Base-by-base conservation (phyloP, 2,113 vertebrate species). In the Rhipidura dahli region DNA sequence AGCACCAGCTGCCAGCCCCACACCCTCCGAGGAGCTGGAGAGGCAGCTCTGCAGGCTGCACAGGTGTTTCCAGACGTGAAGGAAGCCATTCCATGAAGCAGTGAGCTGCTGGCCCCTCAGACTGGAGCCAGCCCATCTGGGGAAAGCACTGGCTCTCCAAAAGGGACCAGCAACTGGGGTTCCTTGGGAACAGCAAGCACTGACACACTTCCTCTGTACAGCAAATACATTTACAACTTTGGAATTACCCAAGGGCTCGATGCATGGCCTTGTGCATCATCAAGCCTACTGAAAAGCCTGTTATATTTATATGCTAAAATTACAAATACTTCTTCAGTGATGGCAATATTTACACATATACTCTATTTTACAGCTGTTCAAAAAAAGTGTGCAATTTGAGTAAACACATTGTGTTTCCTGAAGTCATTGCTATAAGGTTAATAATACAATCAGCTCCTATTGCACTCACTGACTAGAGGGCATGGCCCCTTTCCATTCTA, bases 401-500 rank as follows among this genome's bases (percentile, higher is more conserved):
- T 97, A 95, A 97, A 96, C 85, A 96, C 83, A 87, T 85, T 60
- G 95, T 85, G 91, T 96, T 97, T 98, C 96, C 97, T 98, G 97
- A 98, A 98, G 82, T 95, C 93, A 87, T 83, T 88, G 87, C 83
- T 96, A 90, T 96, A n/a, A 82, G 89, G 94, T 98, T 76, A 94
- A 91, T 76, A 95, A 94, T 95, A 98, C 95, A 97, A 96, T 97
- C 97, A 95, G 97, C 97, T 96, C 96, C 94, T 98, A 98, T 98
- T 98, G 98, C 98, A 98, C 98, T 98, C 97, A 81, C 86, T 90
- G 93, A 83, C 95, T 85, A 78, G 83, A 95, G 96, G 94, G 54
- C 89, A 85, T 40, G 89, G 92, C 94, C 97, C 94, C 84, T 86
- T 87, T 91, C 75, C 53, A 64, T 92, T 89, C 93, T 84, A 73